These are phyloP conservation scores for Eueremaeus valkanovi DNA, from an alignment of 2,888 invertebrate species.

Conservation along the genomic window DNA sequence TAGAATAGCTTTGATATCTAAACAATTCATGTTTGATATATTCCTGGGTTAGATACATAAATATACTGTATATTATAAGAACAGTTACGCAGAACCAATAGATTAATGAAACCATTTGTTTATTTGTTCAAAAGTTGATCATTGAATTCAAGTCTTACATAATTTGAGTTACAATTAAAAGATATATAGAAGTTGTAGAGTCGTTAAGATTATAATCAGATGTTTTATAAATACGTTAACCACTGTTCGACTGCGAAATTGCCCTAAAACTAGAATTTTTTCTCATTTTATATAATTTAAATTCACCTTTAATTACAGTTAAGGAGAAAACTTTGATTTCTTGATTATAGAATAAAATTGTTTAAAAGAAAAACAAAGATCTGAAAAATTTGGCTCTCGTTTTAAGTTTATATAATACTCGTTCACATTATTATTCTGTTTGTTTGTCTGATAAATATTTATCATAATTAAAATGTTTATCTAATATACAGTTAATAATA, in stretches of 20 bases:
- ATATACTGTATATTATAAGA: no score
- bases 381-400: neutral
- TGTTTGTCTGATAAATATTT: no score
- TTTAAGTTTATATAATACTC: no score
- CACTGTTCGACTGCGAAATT: neutral
- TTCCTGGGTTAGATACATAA: no score
- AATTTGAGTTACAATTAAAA: neutral
- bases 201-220: slow-evolving; percentile 7
- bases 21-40: no score
- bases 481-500: neutral
- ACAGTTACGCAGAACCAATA: no score
- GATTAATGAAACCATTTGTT: slow-evolving; percentile 3
- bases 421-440: no score
- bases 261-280: neutral
- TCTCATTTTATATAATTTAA: neutral
- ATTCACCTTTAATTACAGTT: neutral
- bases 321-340: slow-evolving; percentile 3
- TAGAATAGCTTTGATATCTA: no score
- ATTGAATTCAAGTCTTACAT: slow-evolving; percentile 19
- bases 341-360: no score
- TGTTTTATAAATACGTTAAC: slow-evolving; percentile 8
- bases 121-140: slow-evolving; percentile 26
- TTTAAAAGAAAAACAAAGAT: no score
- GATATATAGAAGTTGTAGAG: slow-evolving; percentile 15
- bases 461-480: slow-evolving; percentile 1